Percentiles rank a stretch among this genome's conserved stretches.
Evolutionary conservation across 2,888 invertebrate genomes (phyloP).

Genomic region (Hypomecis atomaria): DNA sequence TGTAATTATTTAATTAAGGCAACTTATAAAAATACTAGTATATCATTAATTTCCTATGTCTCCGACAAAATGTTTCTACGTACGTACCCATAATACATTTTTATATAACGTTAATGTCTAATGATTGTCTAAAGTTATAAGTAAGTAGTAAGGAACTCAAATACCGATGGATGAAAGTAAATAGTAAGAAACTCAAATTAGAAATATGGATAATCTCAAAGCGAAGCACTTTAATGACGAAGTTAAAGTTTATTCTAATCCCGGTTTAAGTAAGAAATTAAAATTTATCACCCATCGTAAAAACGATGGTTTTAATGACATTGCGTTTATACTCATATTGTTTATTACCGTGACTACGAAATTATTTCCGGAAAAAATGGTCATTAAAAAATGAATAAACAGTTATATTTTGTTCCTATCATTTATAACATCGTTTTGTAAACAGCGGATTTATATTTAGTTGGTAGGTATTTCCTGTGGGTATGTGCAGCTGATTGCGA

Average conservation of each 20-base stretch:
- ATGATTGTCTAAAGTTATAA: no score
- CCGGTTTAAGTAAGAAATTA: constrained; percentile 40
- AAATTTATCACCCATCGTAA: constrained; percentile 56
- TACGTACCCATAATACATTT: no score
- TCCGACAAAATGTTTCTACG: no score
- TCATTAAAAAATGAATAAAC: constrained; percentile 30
- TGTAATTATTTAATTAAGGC: no score
- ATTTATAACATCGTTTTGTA: constrained; percentile 23
- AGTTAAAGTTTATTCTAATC: constrained; percentile 38
- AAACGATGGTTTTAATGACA: constrained; percentile 43
- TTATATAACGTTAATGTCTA: no score
- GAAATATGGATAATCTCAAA: constrained; percentile 35
- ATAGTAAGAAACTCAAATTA: no score
- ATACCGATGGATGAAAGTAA: no score
- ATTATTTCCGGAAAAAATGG: constrained; percentile 34
- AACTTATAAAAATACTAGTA: no score
- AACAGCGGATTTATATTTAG: constrained; percentile 8
- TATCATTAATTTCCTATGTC: no score
- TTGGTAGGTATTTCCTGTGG: background rate
- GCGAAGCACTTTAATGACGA: constrained; percentile 42
- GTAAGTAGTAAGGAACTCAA: no score
- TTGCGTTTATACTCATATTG: constrained; percentile 26
- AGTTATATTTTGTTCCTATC: constrained; percentile 12
- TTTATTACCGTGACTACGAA: constrained; percentile 28
- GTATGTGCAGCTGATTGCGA: background rate